Evolutionary conservation across 2,797 vertebrate species (phyloP), one percentile per base, ranked within the genome.

Genomic region (Gymnothorax javanicus): DNA sequence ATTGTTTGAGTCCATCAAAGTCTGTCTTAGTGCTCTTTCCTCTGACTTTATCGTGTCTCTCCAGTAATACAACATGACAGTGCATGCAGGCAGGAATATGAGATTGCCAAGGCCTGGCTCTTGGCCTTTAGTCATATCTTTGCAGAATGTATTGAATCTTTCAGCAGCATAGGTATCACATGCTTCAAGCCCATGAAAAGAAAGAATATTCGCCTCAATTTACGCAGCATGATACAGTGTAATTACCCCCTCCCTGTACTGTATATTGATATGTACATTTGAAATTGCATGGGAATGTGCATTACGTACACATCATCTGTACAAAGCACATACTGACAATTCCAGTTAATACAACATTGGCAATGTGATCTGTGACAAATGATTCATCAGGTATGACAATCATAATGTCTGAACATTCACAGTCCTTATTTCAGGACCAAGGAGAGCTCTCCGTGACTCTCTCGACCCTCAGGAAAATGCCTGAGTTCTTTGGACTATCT

Each of bases 1-100:
- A 87, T 89, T 88, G 83, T 69, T 73, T 58, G 85, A 60, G 82
- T 88, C 89, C 85, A 87, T 89, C 89, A 88, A 84, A 88, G 89
- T 88, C 87, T 87, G 59, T 86, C 85, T 83, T 60, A 82, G 58
- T 86, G 79, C 87, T 82, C 73, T 82, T 85, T 89, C 82, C 83
- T 79, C 69, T 71, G 56, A 87, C 87, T 87, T 87, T 85, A 83
- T 85, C 89, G 83, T 89, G 87, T 86, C 89, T 86, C 62, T 84
- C 60, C 83, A 86, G 85, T 88, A 86, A 89, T 83, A 54, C 75
- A 87, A 89, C 87, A 88, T 85, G 83, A 88, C 87, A 89, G 82
- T 64, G 60, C 67, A 23, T 87, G 75, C 86, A 77, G 64, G 54
- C 82, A 75, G 84, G 89, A 89, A 89, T 86, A 75, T 86, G n/a